Conservation (phyloP, 2,113 vertebrate species). For the Archocentrus centrarchus region DNA sequence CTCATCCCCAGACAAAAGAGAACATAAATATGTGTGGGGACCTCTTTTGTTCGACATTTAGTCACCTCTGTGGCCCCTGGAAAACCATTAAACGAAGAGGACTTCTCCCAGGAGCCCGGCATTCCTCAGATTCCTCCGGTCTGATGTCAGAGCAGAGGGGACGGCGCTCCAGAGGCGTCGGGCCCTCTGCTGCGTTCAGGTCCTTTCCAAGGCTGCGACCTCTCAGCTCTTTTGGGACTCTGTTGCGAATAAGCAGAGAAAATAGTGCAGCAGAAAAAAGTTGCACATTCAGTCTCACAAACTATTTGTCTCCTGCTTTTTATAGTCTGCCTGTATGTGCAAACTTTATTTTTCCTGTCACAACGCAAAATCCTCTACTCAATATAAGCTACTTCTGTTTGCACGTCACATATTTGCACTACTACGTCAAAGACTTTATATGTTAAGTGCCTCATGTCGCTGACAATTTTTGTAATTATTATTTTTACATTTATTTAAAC, state of each 20-base stretch:
- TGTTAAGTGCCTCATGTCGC: no score
- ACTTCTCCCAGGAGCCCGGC: slow-evolving; percentile 78
- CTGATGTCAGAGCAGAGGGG: slow-evolving; percentile 79
- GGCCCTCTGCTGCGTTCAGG: slow-evolving; percentile 48
- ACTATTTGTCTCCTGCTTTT: neutral
- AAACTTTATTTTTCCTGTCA: neutral
- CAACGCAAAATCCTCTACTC: no score
- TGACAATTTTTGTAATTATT: no score
- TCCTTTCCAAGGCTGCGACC: neutral
- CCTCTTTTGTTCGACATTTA: slow-evolving; percentile 71
- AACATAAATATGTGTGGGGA: slow-evolving; percentile 55
- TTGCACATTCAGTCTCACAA: neutral
- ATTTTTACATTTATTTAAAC: no score
- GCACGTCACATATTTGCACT: no score
- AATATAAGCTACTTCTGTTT: no score
- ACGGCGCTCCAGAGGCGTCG: slow-evolving; percentile 53
- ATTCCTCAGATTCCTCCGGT: slow-evolving; percentile 79
- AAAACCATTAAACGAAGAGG: slow-evolving; percentile 78
- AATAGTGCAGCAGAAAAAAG: neutral
- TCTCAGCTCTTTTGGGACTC: neutral
- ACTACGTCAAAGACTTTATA: no score
- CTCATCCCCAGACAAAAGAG: slow-evolving; percentile 39
- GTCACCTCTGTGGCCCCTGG: slow-evolving; percentile 74
- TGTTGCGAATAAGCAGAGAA: neutral
- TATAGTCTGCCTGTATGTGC: neutral